Conservation (phyloP, 2,113 vertebrate species). For the Brienomyrus longianalis region DNA sequence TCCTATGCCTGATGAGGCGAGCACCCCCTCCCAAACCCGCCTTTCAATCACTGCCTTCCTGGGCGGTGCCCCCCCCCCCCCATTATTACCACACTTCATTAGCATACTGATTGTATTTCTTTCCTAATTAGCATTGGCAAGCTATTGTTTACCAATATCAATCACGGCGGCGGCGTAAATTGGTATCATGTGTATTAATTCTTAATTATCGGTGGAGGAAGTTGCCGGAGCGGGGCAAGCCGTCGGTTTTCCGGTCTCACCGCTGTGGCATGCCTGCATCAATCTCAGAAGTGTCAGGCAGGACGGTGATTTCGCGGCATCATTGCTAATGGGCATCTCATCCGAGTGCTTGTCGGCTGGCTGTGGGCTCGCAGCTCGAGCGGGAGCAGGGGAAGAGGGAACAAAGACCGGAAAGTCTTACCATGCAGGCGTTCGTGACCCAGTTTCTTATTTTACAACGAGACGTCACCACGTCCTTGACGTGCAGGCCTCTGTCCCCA, state of each 20-base stretch:
- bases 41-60: not conserved
- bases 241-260: slow-evolving; percentile 53
- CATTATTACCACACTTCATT: slow-evolving; percentile 35
- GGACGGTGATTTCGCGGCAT: slow-evolving; percentile 35
- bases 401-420: not conserved
- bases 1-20: not conserved
- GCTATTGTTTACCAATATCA: slow-evolving; percentile 45
- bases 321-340: slow-evolving; percentile 44
- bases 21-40: not conserved
- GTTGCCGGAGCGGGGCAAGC: slow-evolving; percentile 39
- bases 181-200: slow-evolving; percentile 42
- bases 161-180: slow-evolving; percentile 48
- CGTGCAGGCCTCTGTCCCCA: slow-evolving; percentile 13
- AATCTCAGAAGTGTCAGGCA: slow-evolving; percentile 24
- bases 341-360: slow-evolving; percentile 25
- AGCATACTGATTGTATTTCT: slow-evolving; percentile 35
- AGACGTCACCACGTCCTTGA: slow-evolving; percentile 19
- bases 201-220: slow-evolving; percentile 51
- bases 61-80: not conserved
- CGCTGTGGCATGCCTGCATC: slow-evolving; percentile 43
- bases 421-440: not conserved
- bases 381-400: slow-evolving; percentile 5
- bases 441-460: slow-evolving; percentile 20
- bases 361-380: not conserved
- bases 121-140: slow-evolving; percentile 43